phyloP scores from a whole-genome alignment of 2,797 vertebrate genomes.

The Myotis myotis region DNA sequence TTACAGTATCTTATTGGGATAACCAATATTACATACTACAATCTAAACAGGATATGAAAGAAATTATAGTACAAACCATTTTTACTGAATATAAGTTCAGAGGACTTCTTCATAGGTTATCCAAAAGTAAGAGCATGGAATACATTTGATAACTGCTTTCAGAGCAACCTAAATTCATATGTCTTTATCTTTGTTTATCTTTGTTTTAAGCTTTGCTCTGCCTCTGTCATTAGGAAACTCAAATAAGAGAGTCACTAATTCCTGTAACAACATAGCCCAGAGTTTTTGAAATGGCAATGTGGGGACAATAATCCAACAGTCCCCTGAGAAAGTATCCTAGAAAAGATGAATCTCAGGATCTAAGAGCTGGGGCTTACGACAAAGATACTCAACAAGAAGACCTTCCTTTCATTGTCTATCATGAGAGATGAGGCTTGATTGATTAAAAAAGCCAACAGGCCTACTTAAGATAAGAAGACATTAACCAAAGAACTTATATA shows the following conservation, averaged over 20 bases:
- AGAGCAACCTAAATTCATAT: neutral
- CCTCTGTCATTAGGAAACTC: neutral
- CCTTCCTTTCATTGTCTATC: neutral
- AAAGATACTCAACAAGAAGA: neutral
- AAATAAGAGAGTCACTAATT: neutral
- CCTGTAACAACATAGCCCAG: neutral
- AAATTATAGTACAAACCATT: neutral
- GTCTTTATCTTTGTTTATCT: neutral
- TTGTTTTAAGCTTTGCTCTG: neutral
- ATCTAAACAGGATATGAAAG: conserved; percentile 7
- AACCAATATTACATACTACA: neutral
- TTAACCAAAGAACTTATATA: too few relatives aligned
- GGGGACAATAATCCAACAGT: neutral
- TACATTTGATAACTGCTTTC: conserved; percentile 7
- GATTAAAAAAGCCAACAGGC: neutral
- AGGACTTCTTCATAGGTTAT: neutral
- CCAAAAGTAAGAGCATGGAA: neutral
- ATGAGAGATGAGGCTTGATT: neutral
- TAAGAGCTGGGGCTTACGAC: neutral
- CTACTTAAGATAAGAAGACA: neutral
- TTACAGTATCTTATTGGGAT: neutral
- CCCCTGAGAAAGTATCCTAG: neutral
- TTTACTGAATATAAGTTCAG: neutral
- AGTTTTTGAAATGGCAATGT: neutral
- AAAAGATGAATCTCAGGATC: neutral